phyloP scores from a whole-genome alignment of 2,797 vertebrate species.

The Phataginus tetradactyla region DNA sequence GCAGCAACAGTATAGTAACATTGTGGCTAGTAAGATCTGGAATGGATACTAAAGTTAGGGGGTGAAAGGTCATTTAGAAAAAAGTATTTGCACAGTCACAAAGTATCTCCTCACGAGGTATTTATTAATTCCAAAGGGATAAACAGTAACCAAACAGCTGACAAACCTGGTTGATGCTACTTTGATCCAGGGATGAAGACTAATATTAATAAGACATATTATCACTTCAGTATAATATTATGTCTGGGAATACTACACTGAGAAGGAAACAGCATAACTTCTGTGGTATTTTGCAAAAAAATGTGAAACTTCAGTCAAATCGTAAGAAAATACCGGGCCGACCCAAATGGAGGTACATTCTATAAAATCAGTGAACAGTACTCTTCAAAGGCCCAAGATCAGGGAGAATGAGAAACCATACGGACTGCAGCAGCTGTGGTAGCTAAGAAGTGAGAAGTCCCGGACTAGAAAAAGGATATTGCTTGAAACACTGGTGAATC shows the following conservation, averaged over 20 bases:
- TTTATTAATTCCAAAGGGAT: not conserved
- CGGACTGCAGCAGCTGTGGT: not conserved
- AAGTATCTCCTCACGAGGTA: not conserved
- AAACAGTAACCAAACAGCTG: not conserved
- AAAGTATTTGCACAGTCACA: not conserved
- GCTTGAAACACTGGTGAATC: not conserved
- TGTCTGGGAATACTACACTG: not conserved
- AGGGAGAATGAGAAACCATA: not conserved
- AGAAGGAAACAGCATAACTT: not conserved
- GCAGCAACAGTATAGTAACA: not conserved
- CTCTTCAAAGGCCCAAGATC: not conserved
- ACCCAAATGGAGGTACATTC: not conserved
- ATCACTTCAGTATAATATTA: not conserved
- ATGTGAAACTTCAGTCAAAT: not conserved
- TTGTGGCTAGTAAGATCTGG: not conserved
- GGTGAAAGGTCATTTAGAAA: not conserved
- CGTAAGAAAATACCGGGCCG: not conserved
- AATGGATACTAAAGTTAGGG: not conserved
- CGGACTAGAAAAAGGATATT: not conserved
- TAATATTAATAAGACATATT: not conserved
- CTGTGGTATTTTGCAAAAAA: not conserved
- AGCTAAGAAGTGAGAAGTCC: not conserved
- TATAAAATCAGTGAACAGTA: not conserved
- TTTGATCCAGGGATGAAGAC: not conserved
- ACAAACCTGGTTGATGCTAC: not conserved